Evolutionary conservation across 2,797 vertebrate species (phyloP).

Genomic region (Danio tinwini): DNA sequence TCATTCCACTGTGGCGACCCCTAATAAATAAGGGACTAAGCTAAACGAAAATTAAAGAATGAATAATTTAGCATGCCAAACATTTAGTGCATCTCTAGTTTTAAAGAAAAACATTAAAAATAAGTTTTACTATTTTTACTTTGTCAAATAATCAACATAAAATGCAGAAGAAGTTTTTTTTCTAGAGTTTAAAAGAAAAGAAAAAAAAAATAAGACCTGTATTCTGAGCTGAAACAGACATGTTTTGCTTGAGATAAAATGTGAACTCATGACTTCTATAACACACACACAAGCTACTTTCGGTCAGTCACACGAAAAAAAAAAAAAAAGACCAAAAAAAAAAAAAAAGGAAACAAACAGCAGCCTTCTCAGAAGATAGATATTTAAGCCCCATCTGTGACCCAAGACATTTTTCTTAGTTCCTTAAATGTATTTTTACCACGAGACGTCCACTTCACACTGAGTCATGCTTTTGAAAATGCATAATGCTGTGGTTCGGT

Average conservation of each 20-base stretch:
- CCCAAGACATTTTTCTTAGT: constrained; percentile 13
- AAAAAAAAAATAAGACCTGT: background rate
- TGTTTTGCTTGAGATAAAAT: constrained; percentile 22
- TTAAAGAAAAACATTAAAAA: too few species aligned
- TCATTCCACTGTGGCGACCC: too few species aligned
- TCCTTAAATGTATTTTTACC: constrained; percentile 40
- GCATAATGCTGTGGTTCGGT: background rate
- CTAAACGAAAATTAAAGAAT: too few species aligned
- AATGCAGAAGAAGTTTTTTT: background rate
- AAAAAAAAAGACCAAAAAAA: background rate
- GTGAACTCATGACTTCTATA: constrained; percentile 33
- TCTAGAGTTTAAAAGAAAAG: background rate
- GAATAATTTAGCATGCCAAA: too few species aligned
- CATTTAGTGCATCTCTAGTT: too few species aligned
- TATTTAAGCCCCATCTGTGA: background rate
- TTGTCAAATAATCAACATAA: background rate
- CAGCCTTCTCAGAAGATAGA: background rate
- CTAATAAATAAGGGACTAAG: too few species aligned
- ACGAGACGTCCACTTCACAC: background rate
- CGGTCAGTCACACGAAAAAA: constrained; percentile 1
- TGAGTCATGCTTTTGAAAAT: constrained; percentile 18
- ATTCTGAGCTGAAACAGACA: constrained; percentile 1
- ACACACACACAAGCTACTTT: background rate
- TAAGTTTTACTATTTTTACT: background rate
- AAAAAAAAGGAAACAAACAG: background rate